A percentile compares a stretch with the other conserved stretches of the same genome.
phyloP scores from a whole-genome alignment of 2,113 vertebrate genomes.

The Azemiops feae region DNA sequence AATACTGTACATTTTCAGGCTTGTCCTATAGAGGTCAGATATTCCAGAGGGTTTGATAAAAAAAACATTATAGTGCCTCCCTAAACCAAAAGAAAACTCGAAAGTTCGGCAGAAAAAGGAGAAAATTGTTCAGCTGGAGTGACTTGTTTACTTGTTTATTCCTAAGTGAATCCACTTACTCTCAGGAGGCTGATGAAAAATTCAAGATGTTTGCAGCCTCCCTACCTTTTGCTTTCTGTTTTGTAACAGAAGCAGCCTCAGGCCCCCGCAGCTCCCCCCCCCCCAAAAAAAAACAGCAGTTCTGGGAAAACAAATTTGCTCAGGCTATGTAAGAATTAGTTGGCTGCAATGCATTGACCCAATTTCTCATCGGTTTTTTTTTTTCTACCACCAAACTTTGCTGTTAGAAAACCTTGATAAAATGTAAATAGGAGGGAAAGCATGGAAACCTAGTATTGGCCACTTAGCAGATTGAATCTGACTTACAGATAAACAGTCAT shows the following conservation, averaged over 20 bases:
- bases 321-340: conserved; percentile 19
- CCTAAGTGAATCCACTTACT: not conserved
- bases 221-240: not conserved
- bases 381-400: not conserved
- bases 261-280: not conserved
- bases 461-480: conserved; percentile 25
- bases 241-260: not conserved
- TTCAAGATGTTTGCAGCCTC: not conserved
- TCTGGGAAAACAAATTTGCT: not conserved
- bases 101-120: not conserved
- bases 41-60: conserved; percentile 3
- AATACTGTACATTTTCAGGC: not conserved
- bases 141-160: conserved; percentile 26
- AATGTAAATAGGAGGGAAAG: conserved; percentile 37
- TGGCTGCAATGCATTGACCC: not conserved
- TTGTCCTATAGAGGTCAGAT: not conserved
- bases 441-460: conserved; percentile 13
- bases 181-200: conserved; percentile 10
- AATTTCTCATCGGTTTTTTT: conserved; percentile 31
- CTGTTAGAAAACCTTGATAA: conserved; percentile 25
- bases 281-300: fast-evolving
- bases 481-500: conserved; percentile 37
- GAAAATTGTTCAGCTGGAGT: conserved; percentile 39
- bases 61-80: not conserved
- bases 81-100: conserved; percentile 23